Base-by-base conservation (phyloP, 2,797 vertebrate species). In the Cirrhinus molitorella region DNA sequence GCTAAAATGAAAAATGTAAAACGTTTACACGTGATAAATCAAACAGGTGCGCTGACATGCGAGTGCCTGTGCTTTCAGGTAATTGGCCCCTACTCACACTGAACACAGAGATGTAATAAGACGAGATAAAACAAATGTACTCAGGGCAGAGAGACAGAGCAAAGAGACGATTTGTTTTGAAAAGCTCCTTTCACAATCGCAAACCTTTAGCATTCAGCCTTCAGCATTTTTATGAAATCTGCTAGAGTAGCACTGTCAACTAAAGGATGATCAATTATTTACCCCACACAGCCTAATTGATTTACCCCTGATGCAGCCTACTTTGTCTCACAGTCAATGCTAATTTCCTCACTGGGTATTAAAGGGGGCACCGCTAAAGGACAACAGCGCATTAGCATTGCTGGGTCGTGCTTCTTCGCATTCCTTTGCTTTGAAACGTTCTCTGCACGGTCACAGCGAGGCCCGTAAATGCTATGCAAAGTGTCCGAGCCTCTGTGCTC, bases 401-500 rank as follows among this genome's bases (percentile, higher is more conserved):
- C 47, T 8, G 8, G 19, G 63, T 25, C 11, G 13, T 70, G 61
- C 19, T 43, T n/a, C 21, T 34, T 66, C 2, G 10, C 45, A 59
- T 31, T 61, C 1, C 68, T 71, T 12, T 81, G 43, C 40, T 61
- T 45, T 53, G 59, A 47, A 66, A 63, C n/a, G n/a, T 47, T 21
- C 57, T 77, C 40, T 63, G 57, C 34, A 16, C 28, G 23, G 34
- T 75, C 51, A 17, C 73, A 31, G 23, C 0, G 57, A 79, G 47
- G 45, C n/a, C 25, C 28, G 57, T 63, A 25, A 67, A 68, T 68
- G 76, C 75, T 45, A 51, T 17, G 75, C 12, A 51, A 73, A 66
- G 31, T 37, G 19, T 68, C 28, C 3, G 21, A 72, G 51, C 43
- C 80, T 49, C 70, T 81, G 83, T 40, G 61, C 79, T 86, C 94